Evolutionary conservation across 2,113 vertebrate genomes (phyloP), one percentile per base, ranked within the genome.

Genomic region (Loxodonta africana): DNA sequence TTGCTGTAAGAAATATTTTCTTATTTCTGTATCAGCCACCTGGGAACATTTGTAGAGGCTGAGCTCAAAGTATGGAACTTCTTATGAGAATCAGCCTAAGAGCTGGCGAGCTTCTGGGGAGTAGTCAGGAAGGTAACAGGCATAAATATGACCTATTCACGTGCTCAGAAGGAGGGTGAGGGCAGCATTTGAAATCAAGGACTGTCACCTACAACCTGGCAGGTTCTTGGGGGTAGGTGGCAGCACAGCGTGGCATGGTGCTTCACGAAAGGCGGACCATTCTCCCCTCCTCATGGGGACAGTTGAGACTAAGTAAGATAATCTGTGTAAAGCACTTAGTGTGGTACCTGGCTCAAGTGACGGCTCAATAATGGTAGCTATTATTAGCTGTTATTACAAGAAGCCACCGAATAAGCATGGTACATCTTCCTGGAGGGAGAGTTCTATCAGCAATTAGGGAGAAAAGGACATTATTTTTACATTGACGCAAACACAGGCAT

Each of bases 351-450:
- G 78, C 92, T 51, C 80, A 93, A 94, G 83, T 91, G 74, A 88
- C 62, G 57, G 73, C 69, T 94, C 71, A 65, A n/a, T 95, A 89
- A 62, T 30, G 60, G 93, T 28, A 87, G 90, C 96, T 97, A 95
- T 95, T 96, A 91, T 97, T 97, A 97, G 96, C 78, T 41, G 23
- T 81, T 63, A 80, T 95, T 76, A 96, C 65, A 86, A 93, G 96
- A 96, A 95, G 90, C 84, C 8, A 0, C 74, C 76, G 91, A 83
- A 93, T 91, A 91, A 93, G 83, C 76, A 60, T 3, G 57, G 77
- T 28, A 6, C 2, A 4, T 95, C 94, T 92, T 94, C 73, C 84
- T 69, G 69, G 73, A 95, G 89, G 73, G 83, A 53, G 81, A 30
- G 41, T 91, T 91, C 67, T 60, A 65, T 80, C 76, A 84, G 14